phyloP scores from a whole-genome alignment of 2,888 invertebrate genomes.

The Ditylenchus weischeri region DNA sequence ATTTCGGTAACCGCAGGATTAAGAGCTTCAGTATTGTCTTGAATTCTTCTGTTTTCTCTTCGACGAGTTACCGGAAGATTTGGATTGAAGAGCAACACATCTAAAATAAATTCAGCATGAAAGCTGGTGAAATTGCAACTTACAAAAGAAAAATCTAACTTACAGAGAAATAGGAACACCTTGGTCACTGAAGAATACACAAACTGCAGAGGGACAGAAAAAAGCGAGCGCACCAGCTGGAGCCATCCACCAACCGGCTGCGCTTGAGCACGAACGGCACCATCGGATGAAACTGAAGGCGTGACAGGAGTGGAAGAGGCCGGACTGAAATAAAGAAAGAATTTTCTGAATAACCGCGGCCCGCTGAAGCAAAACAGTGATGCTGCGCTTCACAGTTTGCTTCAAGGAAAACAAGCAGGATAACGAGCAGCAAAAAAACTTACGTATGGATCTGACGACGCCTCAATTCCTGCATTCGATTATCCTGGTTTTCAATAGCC shows the following conservation, averaged over 20 bases:
- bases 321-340: no score
- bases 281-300: not conserved
- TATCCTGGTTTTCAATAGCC: slow-evolving; percentile 18
- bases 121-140: not conserved
- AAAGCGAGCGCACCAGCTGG: not conserved
- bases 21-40: not conserved
- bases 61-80: not conserved
- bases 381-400: no score
- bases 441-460: slow-evolving; percentile 2
- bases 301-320: no score
- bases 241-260: not conserved
- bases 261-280: not conserved
- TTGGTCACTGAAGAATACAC: slow-evolving; percentile 6
- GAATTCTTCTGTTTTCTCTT: not conserved
- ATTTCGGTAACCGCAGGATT: slow-evolving; percentile 15
- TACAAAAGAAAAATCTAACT: not conserved
- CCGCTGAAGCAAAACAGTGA: no score
- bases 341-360: no score
- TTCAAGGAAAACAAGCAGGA: no score
- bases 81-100: slow-evolving; percentile 9
- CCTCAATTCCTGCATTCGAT: slow-evolving; percentile 12
- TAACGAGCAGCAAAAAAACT: not conserved
- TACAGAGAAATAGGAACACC: slow-evolving; percentile 7
- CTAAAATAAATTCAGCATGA: not conserved
- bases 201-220: not conserved